These are phyloP conservation scores for Leontocebus nigricollis DNA, from an alignment of 2,797 vertebrate genomes.

Conservation along the genomic window DNA sequence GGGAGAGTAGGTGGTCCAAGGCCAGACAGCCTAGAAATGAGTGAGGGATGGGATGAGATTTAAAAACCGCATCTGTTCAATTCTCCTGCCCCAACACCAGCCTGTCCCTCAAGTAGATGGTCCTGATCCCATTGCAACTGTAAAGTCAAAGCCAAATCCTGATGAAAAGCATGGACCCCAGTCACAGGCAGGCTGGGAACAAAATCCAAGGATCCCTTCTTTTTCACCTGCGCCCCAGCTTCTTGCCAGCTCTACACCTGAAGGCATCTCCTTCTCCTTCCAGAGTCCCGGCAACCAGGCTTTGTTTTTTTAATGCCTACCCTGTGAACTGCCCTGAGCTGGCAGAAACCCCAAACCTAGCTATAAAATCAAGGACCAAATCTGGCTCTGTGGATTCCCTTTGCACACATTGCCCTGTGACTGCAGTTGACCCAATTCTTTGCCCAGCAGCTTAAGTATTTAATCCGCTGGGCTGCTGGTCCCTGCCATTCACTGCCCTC, in stretches of 20 bases:
- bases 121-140: neutral
- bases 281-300: neutral
- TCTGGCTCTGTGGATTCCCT: neutral
- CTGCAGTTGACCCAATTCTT: constrained; percentile 69
- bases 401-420: neutral
- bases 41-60: neutral
- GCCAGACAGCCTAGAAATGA: neutral
- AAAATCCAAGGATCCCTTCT: neutral
- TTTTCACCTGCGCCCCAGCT: neutral
- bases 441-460: constrained; percentile 45
- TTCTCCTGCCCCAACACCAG: neutral
- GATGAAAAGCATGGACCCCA: neutral
- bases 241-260: neutral
- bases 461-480: constrained; percentile 49
- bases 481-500: neutral
- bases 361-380: constrained; percentile 29
- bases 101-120: neutral
- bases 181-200: neutral
- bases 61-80: neutral
- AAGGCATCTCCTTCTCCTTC: neutral
- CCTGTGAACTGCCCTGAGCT: neutral
- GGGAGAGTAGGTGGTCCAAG: neutral
- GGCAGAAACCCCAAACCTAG: neutral
- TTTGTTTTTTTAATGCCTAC: neutral
- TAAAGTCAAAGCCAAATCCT: constrained; percentile 10